Evolutionary conservation across 2,113 vertebrate species (phyloP).

Genomic region (Archilochus colubris): DNA sequence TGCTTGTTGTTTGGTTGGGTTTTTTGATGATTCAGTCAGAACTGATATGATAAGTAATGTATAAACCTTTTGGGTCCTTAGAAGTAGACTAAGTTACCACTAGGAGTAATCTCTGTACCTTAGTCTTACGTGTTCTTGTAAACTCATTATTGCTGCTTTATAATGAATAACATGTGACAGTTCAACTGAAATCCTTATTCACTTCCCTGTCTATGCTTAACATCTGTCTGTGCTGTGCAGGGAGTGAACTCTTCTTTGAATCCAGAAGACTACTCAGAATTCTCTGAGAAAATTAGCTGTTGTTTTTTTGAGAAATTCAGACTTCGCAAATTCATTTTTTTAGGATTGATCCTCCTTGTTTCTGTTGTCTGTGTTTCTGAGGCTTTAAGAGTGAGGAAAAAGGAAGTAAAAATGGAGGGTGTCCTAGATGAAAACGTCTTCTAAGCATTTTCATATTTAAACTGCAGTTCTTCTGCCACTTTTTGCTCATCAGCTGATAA

Average conservation of each 20-base stretch:
- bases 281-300: neutral
- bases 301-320: neutral
- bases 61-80: neutral
- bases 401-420: neutral
- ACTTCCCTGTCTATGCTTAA: neutral
- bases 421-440: neutral
- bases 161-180: neutral
- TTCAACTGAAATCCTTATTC: neutral
- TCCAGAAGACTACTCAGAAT: neutral
- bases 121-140: neutral
- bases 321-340: too few relatives aligned
- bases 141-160: neutral
- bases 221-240: neutral
- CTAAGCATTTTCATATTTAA: neutral
- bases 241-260: neutral
- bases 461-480: neutral
- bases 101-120: neutral
- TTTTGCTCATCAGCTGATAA: neutral
- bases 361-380: neutral
- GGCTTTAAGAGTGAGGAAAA: neutral
- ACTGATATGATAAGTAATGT: neutral
- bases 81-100: neutral
- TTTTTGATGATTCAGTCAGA: neutral
- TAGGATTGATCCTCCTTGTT: neutral
- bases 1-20: neutral